Base-by-base conservation (phyloP, 2,888 invertebrate species). In the Heliconius ethilla region DNA sequence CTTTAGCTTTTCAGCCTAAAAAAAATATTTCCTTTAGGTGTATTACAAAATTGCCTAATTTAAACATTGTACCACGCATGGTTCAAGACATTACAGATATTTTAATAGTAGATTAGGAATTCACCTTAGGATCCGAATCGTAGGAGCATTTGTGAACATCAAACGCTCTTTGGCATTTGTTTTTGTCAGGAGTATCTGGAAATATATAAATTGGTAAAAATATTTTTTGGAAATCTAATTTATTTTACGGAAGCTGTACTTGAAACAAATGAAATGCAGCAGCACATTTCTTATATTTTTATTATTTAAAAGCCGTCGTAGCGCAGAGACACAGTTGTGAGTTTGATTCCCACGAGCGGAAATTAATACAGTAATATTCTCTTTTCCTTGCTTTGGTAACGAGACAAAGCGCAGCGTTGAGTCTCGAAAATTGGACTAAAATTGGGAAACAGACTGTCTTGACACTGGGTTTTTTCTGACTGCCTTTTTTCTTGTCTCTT, bases 71-170 rank as follows among this genome's bases (percentile, higher is more conserved):
- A 40, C 11, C 13, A 69, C 0, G 15, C 25, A 27, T 66, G 25
- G 15, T 15, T 45, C 25, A 63, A 15, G 4, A 37, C 13, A 73
- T 73, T 74, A 59, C 18, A 45, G 3, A 27, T 29, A 51, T 40
- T 22, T n/a, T 18, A 55, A 72, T 29, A 33, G 22, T 37, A 15
- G 25, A 40, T 25, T 69, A 45, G 77, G 51, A 80, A 88, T 93
- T 92, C 88, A 94, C 95, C 25, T 92, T 90, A 37, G 94, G 94
- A 82, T 94, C 93, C 79, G 87, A 88, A 81, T 86, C 87, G 82
- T 94, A 94, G 0, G 90, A 90, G 84, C 95, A 95, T 87, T 90
- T 91, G 82, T 95, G 94, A 40, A 94, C 92, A 70, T 94, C 94
- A 83, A 92, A 94, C 11, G 92, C 89, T 83, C 90, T 89, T 83